Evolutionary conservation across 2,113 vertebrate species (phyloP), one percentile per base, ranked within the genome.

Genomic region (Microcebus jonahi): DNA sequence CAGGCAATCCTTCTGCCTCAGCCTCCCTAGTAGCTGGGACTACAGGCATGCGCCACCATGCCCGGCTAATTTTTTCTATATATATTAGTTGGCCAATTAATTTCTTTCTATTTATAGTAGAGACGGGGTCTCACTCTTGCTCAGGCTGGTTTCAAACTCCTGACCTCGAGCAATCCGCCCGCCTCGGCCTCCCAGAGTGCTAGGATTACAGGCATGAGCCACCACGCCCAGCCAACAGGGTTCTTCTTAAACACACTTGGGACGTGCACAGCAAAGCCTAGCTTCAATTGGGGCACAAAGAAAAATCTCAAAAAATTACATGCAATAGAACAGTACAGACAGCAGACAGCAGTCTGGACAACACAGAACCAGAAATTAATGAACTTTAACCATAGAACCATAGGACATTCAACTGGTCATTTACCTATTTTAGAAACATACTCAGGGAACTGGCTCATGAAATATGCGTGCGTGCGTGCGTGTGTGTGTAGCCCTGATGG

Each of bases 361-460:
- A 15, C 6, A 27, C 53, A 53, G 79, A 27, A 21, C 13, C 59
- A 77, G 36, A 80, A 76, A 70, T 53, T 11, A n/a, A n/a, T n/a
- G n/a, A n/a, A n/a, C n/a, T n/a, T n/a, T n/a, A 83, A 31, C 36
- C 89, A 36, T 77, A 86, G 25, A 83, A 31, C 36, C 89, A 36
- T 77, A 86, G 29, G 53, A 34, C 12, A 59, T 21, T 73, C 65
- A 36, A 23, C 14, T 53, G 71, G 57, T 67, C 71, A 82, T 25
- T 67, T 21, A 55, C 9, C 68, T 39, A 6, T 23, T 80, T 61
- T 25, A 88, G 70, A 86, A 55, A 39, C 50, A 42, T 15, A 48
- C 59, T 45, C 39, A 92, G 57, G 63, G 50, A 50, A 10, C 34
- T 5, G 2, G 12, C 2, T 91, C 29, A 45, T 45, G 34, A 39